phyloP scores from a whole-genome alignment of 2,888 invertebrate genomes.

The Xylocampa areola region DNA sequence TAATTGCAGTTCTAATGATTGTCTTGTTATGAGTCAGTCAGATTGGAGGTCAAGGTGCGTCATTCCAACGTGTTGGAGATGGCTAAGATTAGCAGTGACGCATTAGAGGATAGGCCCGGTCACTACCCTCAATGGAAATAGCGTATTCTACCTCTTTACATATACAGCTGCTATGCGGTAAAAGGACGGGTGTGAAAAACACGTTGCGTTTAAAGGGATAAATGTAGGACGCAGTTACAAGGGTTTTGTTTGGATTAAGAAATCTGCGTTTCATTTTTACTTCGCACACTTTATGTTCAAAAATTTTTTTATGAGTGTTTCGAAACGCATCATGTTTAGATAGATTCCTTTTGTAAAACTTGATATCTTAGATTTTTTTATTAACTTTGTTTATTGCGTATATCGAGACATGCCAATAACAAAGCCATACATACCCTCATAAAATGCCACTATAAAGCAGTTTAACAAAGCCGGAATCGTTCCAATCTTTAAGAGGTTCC shows the following conservation, averaged over 20 bases:
- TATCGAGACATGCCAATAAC: slow-evolving; percentile 9
- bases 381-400: slow-evolving; percentile 12
- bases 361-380: neutral
- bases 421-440: slow-evolving; percentile 22
- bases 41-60: slow-evolving; percentile 77
- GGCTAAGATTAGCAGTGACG: slow-evolving; percentile 83
- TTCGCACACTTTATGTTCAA: neutral
- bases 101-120: slow-evolving; percentile 69
- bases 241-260: slow-evolving; percentile 7
- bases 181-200: slow-evolving; percentile 23
- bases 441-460: slow-evolving; percentile 38
- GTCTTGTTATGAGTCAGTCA: slow-evolving; percentile 70
- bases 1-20: slow-evolving; percentile 62
- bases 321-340: neutral
- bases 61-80: slow-evolving; percentile 64
- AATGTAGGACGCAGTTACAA: slow-evolving; percentile 14
- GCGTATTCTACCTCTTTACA: slow-evolving; percentile 34
- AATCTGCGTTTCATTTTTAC: slow-evolving; percentile 9
- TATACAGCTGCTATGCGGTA: slow-evolving; percentile 37
- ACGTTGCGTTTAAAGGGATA: slow-evolving; percentile 13
- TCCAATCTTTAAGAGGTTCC: slow-evolving; percentile 47
- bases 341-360: neutral
- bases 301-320: neutral
- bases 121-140: slow-evolving; percentile 65
- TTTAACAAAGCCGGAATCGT: slow-evolving; percentile 51